Conservation (phyloP, 2,113 vertebrate species). For the Pterophyllum scalare region DNA sequence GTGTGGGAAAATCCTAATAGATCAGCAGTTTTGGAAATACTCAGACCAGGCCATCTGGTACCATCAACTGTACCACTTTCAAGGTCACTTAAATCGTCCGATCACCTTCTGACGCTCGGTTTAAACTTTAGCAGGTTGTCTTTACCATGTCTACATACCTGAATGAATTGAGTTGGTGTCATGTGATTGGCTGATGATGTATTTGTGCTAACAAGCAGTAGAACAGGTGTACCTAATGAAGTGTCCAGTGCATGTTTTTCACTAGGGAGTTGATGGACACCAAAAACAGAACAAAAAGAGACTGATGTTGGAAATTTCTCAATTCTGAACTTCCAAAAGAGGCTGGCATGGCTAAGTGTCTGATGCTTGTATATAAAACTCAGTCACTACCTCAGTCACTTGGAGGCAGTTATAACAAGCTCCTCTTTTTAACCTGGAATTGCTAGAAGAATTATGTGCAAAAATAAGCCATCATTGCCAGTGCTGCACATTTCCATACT, state of each 20-base stretch:
- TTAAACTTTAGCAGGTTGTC: not conserved
- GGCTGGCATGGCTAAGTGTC: not conserved
- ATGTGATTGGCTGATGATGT: not conserved
- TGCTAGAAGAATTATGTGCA: not conserved
- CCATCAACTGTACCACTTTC: not conserved
- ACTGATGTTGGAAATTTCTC: not conserved
- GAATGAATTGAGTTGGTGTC: not conserved
- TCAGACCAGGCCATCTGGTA: too few species aligned
- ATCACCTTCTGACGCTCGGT: not conserved
- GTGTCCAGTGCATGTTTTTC: not conserved
- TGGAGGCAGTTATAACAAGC: too few species aligned
- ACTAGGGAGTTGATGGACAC: not conserved
- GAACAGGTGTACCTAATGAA: not conserved
- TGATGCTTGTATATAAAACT: not conserved
- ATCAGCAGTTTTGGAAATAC: too few species aligned
- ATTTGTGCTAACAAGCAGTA: not conserved
- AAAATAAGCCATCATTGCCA: too few species aligned
- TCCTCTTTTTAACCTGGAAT: not conserved
- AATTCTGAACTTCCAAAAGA: too few species aligned
- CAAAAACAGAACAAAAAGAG: not conserved
- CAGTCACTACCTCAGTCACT: not conserved
- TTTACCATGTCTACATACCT: not conserved
- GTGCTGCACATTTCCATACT: not conserved
- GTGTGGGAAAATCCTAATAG: too few species aligned
- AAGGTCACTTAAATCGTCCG: not conserved